A percentile compares a stretch with the other conserved stretches of the same genome.
These are phyloP conservation scores for Pammene fasciana DNA, from an alignment of 2,888 invertebrate genomes.

Conservation along the genomic window DNA sequence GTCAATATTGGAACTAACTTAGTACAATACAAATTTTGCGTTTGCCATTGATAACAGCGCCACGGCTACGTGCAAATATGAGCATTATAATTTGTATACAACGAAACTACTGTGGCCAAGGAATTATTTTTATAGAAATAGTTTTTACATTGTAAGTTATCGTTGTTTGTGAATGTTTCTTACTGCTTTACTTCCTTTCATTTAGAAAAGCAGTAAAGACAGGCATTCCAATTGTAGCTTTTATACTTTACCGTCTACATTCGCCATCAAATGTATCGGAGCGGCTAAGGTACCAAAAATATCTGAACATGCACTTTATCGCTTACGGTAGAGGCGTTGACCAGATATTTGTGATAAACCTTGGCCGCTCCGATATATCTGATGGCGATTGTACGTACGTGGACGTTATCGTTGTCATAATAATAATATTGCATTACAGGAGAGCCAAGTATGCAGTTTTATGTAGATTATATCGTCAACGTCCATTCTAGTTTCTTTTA, in stretches of 20 bases:
- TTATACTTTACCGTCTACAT: neutral
- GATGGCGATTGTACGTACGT: too few relatives aligned
- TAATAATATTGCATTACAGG: too few relatives aligned
- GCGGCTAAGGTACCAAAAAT: too few relatives aligned
- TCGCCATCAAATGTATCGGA: too few relatives aligned
- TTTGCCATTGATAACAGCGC: constrained; percentile 1
- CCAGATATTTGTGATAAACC: too few relatives aligned
- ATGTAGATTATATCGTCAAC: too few relatives aligned
- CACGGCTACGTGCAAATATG: constrained; percentile 8
- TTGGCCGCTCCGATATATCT: too few relatives aligned
- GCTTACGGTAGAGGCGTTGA: too few relatives aligned
- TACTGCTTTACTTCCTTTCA: constrained; percentile 13
- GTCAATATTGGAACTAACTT: constrained; percentile 1
- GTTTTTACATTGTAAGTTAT: constrained; percentile 21
- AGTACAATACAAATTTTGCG: neutral
- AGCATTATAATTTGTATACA: constrained; percentile 12
- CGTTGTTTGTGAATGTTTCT: constrained; percentile 4
- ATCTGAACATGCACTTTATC: too few relatives aligned
- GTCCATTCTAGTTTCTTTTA: too few relatives aligned
- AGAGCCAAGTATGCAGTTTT: too few relatives aligned
- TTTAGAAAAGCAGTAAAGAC: neutral
- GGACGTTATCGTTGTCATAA: too few relatives aligned
- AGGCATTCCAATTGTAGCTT: neutral
- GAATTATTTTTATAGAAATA: constrained; percentile 22
- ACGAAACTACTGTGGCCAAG: constrained; percentile 32